These are phyloP conservation scores for Anisognathus igniventris DNA, from an alignment of 2,797 vertebrate species.

Conservation along the genomic window DNA sequence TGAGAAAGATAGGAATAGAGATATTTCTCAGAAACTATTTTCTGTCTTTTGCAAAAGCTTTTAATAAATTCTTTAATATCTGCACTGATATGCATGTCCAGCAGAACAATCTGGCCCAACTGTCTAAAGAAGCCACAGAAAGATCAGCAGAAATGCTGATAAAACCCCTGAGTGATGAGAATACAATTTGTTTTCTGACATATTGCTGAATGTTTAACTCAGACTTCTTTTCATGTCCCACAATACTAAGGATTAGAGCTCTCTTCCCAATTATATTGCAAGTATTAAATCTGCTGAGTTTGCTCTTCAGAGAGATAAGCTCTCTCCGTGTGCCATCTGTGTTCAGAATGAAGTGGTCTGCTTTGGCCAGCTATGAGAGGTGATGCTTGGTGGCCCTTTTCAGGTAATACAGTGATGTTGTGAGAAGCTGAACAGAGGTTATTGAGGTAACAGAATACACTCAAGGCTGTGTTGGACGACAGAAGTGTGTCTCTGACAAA, in stretches of 20 bases:
- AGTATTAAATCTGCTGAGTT: background rate
- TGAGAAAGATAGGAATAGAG: background rate
- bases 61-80: background rate
- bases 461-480: rapidly evolving
- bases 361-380: background rate
- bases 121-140: background rate
- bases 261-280: background rate
- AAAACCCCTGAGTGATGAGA: background rate
- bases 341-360: background rate
- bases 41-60: background rate
- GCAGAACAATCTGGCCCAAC: background rate
- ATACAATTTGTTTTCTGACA: background rate
- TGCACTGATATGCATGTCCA: background rate
- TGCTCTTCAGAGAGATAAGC: background rate
- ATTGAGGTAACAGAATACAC: background rate
- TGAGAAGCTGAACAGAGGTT: background rate
- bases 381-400: background rate
- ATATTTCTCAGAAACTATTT: background rate
- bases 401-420: background rate
- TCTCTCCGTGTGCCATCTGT: rapidly evolving
- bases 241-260: constrained; percentile 35
- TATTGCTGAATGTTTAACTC: constrained; percentile 1
- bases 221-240: constrained; percentile 1
- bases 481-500: background rate
- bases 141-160: constrained; percentile 2